Conservation (phyloP, 2,888 invertebrate genomes). For the Silvanus unidentatus region DNA sequence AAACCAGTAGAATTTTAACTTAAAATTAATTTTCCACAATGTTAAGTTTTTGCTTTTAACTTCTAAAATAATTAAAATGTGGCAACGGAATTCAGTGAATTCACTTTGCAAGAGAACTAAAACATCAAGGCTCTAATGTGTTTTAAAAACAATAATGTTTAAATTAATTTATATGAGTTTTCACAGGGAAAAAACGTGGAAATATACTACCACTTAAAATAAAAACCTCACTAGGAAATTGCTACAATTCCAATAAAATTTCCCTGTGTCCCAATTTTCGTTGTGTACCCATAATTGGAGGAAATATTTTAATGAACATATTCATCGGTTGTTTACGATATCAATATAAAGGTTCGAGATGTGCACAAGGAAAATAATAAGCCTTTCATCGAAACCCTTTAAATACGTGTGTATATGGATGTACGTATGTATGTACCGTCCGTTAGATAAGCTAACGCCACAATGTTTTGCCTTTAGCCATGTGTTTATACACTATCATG, state of each 20-base stretch:
- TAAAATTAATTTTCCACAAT: conserved; percentile 9
- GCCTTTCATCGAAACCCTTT: conserved; percentile 6
- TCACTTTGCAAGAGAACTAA: conserved; percentile 6
- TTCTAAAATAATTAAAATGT: conserved; percentile 9
- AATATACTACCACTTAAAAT: too few species aligned
- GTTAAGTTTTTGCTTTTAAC: conserved; percentile 8
- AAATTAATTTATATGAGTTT: conserved; percentile 6
- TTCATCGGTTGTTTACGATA: too few species aligned
- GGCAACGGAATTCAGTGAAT: conserved; percentile 8
- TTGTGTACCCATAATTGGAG: too few species aligned
- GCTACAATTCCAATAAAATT: too few species aligned
- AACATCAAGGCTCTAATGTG: conserved; percentile 7
- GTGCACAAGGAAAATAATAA: conserved; percentile 14
- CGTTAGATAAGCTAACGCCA: conserved; percentile 31
- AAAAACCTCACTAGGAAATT: too few species aligned
- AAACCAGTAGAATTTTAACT: conserved; percentile 9
- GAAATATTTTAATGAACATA: too few species aligned
- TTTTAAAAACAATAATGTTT: conserved; percentile 8
- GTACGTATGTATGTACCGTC: conserved; percentile 18
- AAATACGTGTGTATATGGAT: too few species aligned
- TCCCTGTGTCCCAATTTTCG: too few species aligned
- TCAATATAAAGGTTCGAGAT: too few species aligned
- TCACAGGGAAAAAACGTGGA: background rate
- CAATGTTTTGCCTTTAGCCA: conserved; percentile 39
- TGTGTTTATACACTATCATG: conserved; percentile 46